Evolutionary conservation across 2,888 invertebrate species (phyloP).

Genomic region (Watsonalla cultraria): DNA sequence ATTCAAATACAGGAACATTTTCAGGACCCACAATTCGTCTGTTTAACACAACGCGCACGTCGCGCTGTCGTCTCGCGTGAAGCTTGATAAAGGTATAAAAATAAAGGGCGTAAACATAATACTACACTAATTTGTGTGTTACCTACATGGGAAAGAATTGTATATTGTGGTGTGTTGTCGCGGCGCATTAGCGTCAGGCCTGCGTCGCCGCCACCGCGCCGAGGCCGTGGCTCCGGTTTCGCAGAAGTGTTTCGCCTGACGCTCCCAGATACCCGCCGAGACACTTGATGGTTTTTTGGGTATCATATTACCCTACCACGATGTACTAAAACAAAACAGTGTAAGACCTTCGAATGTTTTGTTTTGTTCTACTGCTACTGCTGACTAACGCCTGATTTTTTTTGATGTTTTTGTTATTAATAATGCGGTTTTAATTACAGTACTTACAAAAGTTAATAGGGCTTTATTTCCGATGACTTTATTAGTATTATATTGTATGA

Average conservation of each 20-base stretch:
- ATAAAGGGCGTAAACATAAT: slow-evolving; percentile 64
- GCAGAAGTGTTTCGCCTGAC: slow-evolving; percentile 70
- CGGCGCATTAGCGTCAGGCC: slow-evolving; percentile 50
- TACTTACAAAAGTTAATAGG: no score
- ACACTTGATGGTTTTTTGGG: slow-evolving; percentile 36
- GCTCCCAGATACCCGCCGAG: slow-evolving; percentile 49
- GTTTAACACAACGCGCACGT: slow-evolving; percentile 22
- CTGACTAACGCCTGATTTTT: background rate
- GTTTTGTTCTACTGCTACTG: background rate
- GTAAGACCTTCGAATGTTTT: background rate
- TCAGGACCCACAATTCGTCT: slow-evolving; percentile 8
- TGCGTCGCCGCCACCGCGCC: slow-evolving; percentile 24
- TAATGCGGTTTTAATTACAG: no score
- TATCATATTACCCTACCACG: slow-evolving; percentile 22
- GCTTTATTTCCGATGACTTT: no score
- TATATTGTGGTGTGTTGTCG: slow-evolving; percentile 72
- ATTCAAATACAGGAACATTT: slow-evolving; percentile 21
- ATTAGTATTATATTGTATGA: no score
- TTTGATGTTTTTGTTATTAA: no score
- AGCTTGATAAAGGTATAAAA: slow-evolving; percentile 56
- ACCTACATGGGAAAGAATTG: slow-evolving; percentile 61
- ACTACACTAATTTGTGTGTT: slow-evolving; percentile 70
- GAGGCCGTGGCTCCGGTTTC: slow-evolving; percentile 55
- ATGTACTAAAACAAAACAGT: background rate
- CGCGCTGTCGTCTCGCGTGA: slow-evolving; percentile 49